Evolutionary conservation across 2,888 invertebrate species (phyloP).

Genomic region (Callinectes sapidus): DNA sequence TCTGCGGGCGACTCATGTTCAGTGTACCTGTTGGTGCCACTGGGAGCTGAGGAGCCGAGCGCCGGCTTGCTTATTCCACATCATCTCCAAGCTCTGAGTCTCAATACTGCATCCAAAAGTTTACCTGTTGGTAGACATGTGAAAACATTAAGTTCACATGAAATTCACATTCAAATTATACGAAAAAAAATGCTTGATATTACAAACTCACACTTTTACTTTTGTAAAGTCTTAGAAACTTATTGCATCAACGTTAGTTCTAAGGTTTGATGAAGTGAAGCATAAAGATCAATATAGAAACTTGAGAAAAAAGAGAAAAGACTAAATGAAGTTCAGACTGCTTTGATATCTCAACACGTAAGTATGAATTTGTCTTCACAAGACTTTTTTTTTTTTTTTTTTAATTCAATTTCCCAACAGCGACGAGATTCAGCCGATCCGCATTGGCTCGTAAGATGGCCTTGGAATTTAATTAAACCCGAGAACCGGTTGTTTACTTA

Average conservation of each 20-base stretch:
- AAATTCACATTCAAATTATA: background rate
- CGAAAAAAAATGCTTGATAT: background rate
- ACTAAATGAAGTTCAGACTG: background rate
- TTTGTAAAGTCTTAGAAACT: background rate
- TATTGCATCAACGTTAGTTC: background rate
- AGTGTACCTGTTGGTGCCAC: background rate
- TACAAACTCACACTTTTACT: background rate
- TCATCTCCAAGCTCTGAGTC: background rate
- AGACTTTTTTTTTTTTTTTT: too few species aligned
- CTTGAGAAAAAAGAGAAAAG: background rate
- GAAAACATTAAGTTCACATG: background rate
- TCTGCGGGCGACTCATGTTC: background rate
- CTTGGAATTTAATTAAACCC: too few species aligned
- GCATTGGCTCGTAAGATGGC: too few species aligned
- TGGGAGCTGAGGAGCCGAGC: background rate
- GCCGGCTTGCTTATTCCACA: background rate
- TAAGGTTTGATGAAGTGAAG: slow-evolving; percentile 4
- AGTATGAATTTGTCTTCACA: background rate
- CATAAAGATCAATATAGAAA: background rate
- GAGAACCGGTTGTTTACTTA: too few species aligned
- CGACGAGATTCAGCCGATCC: too few species aligned
- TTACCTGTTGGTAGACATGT: background rate
- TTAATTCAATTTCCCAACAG: too few species aligned
- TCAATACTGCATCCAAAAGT: background rate
- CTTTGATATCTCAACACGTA: background rate